These are phyloP conservation scores for Tenthredo notha DNA, from an alignment of 2,888 invertebrate genomes.

Conservation along the genomic window DNA sequence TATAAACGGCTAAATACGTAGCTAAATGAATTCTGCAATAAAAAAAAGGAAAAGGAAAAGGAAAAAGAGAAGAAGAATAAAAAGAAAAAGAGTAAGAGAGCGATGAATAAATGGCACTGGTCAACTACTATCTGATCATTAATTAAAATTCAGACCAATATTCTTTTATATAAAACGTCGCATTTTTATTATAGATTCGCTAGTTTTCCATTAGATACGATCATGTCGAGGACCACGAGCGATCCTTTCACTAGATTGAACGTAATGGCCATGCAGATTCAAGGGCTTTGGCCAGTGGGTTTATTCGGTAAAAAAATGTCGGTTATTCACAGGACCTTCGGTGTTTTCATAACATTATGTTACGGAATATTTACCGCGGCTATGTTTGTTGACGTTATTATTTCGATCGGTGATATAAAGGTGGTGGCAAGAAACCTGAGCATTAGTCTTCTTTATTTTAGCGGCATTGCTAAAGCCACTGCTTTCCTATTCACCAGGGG, in stretches of 20 bases:
- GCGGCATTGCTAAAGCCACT: slow-evolving; percentile 16
- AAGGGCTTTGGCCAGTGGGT: slow-evolving; percentile 38
- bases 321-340: slow-evolving; percentile 12
- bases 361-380: slow-evolving; percentile 39
- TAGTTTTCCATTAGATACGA: neutral
- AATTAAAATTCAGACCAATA: neutral
- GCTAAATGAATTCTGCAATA: neutral
- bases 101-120: neutral
- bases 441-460: slow-evolving; percentile 2
- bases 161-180: neutral
- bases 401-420: slow-evolving; percentile 9
- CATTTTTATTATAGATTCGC: neutral
- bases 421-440: neutral
- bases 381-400: slow-evolving; percentile 29
- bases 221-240: neutral
- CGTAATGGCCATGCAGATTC: slow-evolving; percentile 34
- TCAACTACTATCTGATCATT: neutral
- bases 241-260: slow-evolving; percentile 31
- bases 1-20: neutral
- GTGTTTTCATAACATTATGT: slow-evolving; percentile 19
- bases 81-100: neutral
- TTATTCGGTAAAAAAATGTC: neutral
- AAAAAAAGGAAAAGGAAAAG: neutral
- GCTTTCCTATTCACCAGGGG: slow-evolving; percentile 26
- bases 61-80: neutral